Base-by-base conservation (phyloP, 2,113 vertebrate species). In the Tenebrosternarchus preto region DNA sequence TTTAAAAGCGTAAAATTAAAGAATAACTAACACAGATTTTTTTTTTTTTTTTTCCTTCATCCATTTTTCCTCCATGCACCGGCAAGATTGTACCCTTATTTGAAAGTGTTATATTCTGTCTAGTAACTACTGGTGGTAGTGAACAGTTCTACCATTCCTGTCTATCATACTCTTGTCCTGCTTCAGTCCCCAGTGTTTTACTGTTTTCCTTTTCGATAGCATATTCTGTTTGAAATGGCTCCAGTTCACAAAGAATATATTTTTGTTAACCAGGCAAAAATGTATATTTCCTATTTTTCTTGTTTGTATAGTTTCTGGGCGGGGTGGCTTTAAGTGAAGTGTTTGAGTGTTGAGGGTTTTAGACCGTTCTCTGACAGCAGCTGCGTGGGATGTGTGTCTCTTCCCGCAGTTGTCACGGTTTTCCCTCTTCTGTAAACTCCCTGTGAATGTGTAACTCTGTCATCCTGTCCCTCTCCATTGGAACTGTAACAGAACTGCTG, bases 231-330 rank as follows among this genome's bases (percentile, higher is more conserved):
- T 88, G 80, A 78, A 92, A 94, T 92, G 92, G 93, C 92, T 88
- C 86, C 91, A 92, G 85, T 89, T 89, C 92, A 93, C 90, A 94
- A 92, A 95, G 90, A 94, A 91, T 95, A 92, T 94, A 95, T 96
- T 95, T 95, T 94, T 94, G 91, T 94, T 94, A 93, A 77, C 82
- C 66, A 63, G 81, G 85, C 73, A 80, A 61, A 61, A 70, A 73
- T 82, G 77, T 68, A 74, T 84, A 71, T 80, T 83, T 71, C 31
- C 80, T 79, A 59, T 75, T 39, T n/a, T 76, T 78, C 53, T 63
- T 50, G 57, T 29, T 77, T 63, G 29, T 78, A 84, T 76, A 77
- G 77, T 57, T 73, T 72, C 36, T 68, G 36, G 60, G 55, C 76
- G 56, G 70, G 5, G 76, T 60, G 88, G 80, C 29, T 33, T 57